Evolutionary conservation across 2,888 invertebrate species (phyloP), one percentile per base, ranked within the genome.

Genomic region (Camptogramma bilineatum): DNA sequence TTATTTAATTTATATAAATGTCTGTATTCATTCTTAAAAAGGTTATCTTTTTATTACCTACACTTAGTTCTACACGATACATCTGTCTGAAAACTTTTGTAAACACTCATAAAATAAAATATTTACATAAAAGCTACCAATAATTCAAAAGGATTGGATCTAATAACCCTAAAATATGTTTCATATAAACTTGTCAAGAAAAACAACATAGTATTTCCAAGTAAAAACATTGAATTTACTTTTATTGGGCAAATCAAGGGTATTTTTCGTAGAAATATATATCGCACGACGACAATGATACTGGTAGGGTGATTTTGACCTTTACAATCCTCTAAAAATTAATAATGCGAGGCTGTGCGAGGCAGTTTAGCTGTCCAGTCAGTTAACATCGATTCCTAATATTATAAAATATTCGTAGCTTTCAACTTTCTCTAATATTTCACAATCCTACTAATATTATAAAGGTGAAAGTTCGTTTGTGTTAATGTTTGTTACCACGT

Each of bases 241-340:
- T 52, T 42, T 42, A 24, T 48, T 42, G 19, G 18, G 4, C 9
- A 54, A 28, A 54, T 54, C 4, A 48, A 52, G 51, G 39, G 34
- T 39, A 13, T 17, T 52, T 52, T 24, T 50, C 18, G n/a, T 61
- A 34, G 47, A 52, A 56, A 39, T 50, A 24, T 44, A 28, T 52
- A 60, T 50, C 44, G 44, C 24, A 28, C 48, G 17, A 51, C 51
- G 13, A 51, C 54, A 62, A 52, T 62, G 31, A 31, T 34, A 18
- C 19, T 19, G 4, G 9, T 18, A 21, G 58, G 61, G 31, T 53
- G 39, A 42, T 13, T 64, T 54, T 61, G 68, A 66, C 68, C 68
- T 69, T 69, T 54, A 68, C 64, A 66, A 64, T 70, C 68, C 51
- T 56, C 61, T 73, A 72, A 79, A 74, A 74, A 73, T 72, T 73